Evolutionary conservation across 2,797 vertebrate genomes (phyloP).

Genomic region (Chrysocyon brachyurus): DNA sequence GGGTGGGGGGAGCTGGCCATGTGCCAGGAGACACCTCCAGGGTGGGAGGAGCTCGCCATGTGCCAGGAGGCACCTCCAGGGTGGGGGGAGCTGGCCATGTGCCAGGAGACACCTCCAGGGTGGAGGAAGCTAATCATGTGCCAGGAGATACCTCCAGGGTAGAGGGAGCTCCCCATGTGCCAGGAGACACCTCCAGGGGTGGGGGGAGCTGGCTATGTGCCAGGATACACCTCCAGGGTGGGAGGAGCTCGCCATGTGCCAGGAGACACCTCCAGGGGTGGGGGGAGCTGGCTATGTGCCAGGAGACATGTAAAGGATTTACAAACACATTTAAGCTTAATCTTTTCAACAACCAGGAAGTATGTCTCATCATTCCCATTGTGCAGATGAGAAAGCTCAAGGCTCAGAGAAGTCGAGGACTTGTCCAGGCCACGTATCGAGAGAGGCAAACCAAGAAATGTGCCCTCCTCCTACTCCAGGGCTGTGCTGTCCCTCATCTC

Average conservation of each 20-base stretch:
- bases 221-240: neutral
- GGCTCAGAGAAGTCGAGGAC: neutral
- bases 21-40: neutral
- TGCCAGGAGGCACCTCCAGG: neutral
- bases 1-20: too few relatives aligned
- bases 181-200: neutral
- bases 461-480: neutral
- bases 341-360: neutral
- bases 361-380: neutral
- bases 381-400: constrained; percentile 20
- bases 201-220: neutral
- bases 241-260: neutral
- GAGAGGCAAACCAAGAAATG: neutral
- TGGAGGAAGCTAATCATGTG: too few relatives aligned
- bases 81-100: too few relatives aligned
- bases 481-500: neutral
- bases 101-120: neutral
- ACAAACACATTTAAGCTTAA: neutral
- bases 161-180: too few relatives aligned
- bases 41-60: too few relatives aligned
- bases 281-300: neutral
- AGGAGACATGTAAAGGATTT: neutral
- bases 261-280: neutral
- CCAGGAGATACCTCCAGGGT: neutral
- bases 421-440: neutral